Base-by-base conservation (phyloP, 1,140 invertebrate species). In the Saccostrea glomerata region DNA sequence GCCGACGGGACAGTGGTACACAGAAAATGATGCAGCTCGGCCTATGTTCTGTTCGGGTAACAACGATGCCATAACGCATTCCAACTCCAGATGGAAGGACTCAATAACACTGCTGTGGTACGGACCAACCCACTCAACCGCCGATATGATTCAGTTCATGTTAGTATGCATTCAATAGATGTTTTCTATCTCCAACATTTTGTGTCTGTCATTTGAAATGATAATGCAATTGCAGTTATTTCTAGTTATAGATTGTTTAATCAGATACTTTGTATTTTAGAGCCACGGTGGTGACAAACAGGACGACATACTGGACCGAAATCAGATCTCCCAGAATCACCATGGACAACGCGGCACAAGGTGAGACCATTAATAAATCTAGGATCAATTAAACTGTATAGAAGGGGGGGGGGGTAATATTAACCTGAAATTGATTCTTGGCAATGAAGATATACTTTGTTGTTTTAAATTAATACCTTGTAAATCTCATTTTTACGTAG, bases 251-350 rank as follows among this genome's bases (percentile, higher is more conserved):
- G 47, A 47, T 3, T 47, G 47, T 47, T 6, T 47, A 47, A 47
- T 47, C 2, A 9, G 25, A 82, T 7, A 20, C 11, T 82, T 1
- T 82, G 40, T 84, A n/a, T 56, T 40, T 56, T 30, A 89, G 88
- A 40, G 88, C 86, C 15, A 89, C 88, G n/a, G 83, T 89, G 9
- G 88, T 89, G 0, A 89, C 88, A n/a, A 89, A 89, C 86, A 89
- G 88, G 85, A 89, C 86, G 15, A 89, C 86, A 0, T 84, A 83
- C 6, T 89, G 88, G 88, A 86, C 85, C 12, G 86, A 87, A 17
- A 85, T 89, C 0, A 87, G 63, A 54, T 86, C 85, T 0, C 60
- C 84, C 15, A 55, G 83, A 47, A 87, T 87, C 55, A 84, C 86
- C 23, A 60, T 66, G 58, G 82, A 55, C 60, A 82, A 87, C 36